phyloP scores from a whole-genome alignment of 2,888 invertebrate species.

The Synergus itoensis region DNA sequence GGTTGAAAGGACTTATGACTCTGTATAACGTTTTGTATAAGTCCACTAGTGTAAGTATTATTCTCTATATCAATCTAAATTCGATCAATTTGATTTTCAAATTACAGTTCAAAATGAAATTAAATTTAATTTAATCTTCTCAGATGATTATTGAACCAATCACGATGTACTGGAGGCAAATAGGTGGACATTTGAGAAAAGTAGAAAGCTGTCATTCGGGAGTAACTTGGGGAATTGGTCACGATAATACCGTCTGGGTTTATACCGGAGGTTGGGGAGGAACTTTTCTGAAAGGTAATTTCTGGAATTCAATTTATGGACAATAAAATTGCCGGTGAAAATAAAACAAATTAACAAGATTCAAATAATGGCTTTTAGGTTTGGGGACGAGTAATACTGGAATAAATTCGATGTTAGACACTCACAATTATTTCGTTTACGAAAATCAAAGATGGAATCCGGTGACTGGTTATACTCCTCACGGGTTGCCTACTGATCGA shows the following conservation, averaged over 20 bases:
- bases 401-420: constrained; percentile 89
- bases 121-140: constrained; percentile 43
- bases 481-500: constrained; percentile 91
- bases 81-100: no score
- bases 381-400: constrained; percentile 81
- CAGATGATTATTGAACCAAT: constrained; percentile 84
- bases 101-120: no score
- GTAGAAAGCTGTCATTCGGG: constrained; percentile 88
- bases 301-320: constrained; percentile 16
- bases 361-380: constrained; percentile 67
- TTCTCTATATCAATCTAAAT: background rate
- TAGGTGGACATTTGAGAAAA: constrained; percentile 91
- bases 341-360: no score
- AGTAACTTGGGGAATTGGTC: constrained; percentile 95
- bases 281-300: constrained; percentile 85
- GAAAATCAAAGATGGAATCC: constrained; percentile 98
- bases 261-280: constrained; percentile 95
- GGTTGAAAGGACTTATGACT: constrained; percentile 88
- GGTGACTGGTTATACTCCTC: constrained; percentile 91
- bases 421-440: constrained; percentile 92
- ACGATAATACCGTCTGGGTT: constrained; percentile 93
- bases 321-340: background rate
- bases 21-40: constrained; percentile 85
- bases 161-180: constrained; percentile 91
- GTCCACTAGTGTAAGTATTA: constrained; percentile 78